These are phyloP conservation scores for Nothobranchius furzeri DNA, from an alignment of 2,113 vertebrate species.

Conservation along the genomic window DNA sequence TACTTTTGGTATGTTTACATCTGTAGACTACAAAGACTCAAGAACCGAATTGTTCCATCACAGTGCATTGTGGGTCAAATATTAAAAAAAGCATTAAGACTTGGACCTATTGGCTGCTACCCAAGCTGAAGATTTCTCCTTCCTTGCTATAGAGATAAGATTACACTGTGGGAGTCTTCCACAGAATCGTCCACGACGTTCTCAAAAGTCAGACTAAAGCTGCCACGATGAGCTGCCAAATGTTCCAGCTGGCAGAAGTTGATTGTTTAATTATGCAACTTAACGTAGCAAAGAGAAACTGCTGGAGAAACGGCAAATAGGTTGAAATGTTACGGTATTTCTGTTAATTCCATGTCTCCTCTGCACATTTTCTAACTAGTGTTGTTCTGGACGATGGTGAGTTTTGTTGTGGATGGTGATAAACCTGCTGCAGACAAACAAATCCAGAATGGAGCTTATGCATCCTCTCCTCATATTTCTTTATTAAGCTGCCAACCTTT, in stretches of 20 bases:
- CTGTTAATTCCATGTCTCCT: slow-evolving; percentile 32
- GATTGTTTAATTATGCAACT: slow-evolving; percentile 79
- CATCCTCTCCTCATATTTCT: slow-evolving; percentile 10
- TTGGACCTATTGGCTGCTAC: slow-evolving; percentile 9
- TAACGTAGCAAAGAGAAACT: slow-evolving; percentile 62
- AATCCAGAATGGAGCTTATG: neutral
- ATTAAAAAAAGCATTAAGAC: slow-evolving; percentile 12
- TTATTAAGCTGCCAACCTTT: neutral
- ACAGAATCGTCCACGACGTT: slow-evolving; percentile 64
- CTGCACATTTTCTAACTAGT: slow-evolving; percentile 27
- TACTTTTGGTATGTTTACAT: neutral
- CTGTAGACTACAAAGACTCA: slow-evolving; percentile 5
- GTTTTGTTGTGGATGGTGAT: slow-evolving; percentile 19
- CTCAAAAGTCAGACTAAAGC: slow-evolving; percentile 59
- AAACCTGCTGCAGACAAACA: slow-evolving; percentile 34
- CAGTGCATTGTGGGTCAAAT: neutral
- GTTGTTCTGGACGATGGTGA: slow-evolving; percentile 10
- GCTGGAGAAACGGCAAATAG: slow-evolving; percentile 43
- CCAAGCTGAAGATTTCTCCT: slow-evolving; percentile 25
- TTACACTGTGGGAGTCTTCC: slow-evolving; percentile 41
- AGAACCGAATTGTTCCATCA: neutral
- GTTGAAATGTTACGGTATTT: slow-evolving; percentile 45
- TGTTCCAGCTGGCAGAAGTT: slow-evolving; percentile 72
- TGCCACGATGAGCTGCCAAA: slow-evolving; percentile 59
- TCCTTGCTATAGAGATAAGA: slow-evolving; percentile 33